Evolutionary conservation across 2,888 invertebrate species (phyloP).

Genomic region (Clostera curtula): DNA sequence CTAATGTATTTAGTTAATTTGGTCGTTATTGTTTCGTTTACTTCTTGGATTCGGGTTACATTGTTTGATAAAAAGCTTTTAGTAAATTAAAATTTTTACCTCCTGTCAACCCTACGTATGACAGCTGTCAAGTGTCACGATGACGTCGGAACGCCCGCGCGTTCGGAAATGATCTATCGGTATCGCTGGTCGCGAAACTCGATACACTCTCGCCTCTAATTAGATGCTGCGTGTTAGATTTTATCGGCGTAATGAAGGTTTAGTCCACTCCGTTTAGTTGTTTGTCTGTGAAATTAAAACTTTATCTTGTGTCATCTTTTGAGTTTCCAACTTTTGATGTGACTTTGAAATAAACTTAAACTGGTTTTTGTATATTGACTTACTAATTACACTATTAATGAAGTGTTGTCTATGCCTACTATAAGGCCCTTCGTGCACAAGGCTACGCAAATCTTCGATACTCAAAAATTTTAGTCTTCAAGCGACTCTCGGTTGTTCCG

Average conservation of each 20-base stretch:
- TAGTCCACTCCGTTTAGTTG: background rate
- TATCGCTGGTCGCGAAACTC: constrained; percentile 56
- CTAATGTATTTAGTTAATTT: too few relatives aligned
- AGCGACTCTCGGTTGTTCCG: too few relatives aligned
- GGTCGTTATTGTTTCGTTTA: too few relatives aligned
- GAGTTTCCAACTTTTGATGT: background rate
- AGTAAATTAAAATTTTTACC: background rate
- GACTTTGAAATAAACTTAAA: background rate
- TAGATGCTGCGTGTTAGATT: constrained; percentile 32
- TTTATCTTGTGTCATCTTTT: background rate
- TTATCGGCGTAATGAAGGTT: constrained; percentile 10
- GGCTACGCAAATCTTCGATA: too few relatives aligned
- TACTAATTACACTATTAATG: too few relatives aligned
- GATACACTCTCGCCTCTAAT: constrained; percentile 56
- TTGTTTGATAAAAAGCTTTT: too few relatives aligned
- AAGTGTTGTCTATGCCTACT: too few relatives aligned
- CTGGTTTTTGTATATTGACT: too few relatives aligned
- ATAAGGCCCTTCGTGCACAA: too few relatives aligned
- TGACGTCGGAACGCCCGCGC: constrained; percentile 63
- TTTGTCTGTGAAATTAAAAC: constrained; percentile 1
- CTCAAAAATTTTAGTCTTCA: too few relatives aligned
- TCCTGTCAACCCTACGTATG: constrained; percentile 35
- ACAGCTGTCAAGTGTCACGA: constrained; percentile 67
- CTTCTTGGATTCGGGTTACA: too few relatives aligned
- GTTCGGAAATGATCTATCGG: constrained; percentile 48